These are phyloP conservation scores for Parazoanthus darwini DNA, from an alignment of 92 coral and sea anemone genomes.

Conservation along the genomic window DNA sequence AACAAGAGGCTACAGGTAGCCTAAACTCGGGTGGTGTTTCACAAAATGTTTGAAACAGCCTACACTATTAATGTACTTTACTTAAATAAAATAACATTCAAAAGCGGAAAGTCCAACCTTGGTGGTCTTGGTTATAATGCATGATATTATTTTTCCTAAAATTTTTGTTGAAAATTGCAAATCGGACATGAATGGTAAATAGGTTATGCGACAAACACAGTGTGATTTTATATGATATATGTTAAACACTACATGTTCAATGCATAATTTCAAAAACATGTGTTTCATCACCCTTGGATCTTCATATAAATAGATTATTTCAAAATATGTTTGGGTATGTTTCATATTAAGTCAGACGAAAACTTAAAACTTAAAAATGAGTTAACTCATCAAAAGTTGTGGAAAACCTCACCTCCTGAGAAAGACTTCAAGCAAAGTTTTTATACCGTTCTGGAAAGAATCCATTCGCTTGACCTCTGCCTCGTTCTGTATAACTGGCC, in stretches of 20 bases:
- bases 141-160: no score
- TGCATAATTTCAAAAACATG: no score
- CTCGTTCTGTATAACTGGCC: conserved; percentile 81
- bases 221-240: not conserved
- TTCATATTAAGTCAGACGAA: not conserved
- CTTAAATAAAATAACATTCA: not conserved
- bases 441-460: conserved; percentile 66
- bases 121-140: not conserved
- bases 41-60: no score
- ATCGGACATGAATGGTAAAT: no score
- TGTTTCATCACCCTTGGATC: not conserved
- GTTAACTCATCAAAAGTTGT: not conserved
- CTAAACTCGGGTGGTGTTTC: not conserved
- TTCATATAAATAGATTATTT: not conserved
- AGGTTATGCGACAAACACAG: no score
- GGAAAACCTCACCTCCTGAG: conserved; percentile 67
- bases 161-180: no score
- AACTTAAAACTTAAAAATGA: not conserved
- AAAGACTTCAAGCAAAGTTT: conserved; percentile 65
- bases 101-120: not conserved
- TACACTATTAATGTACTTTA: not conserved
- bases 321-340: not conserved
- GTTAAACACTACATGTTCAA: not conserved
- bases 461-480: conserved; percentile 83
- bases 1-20: not conserved